Conservation (phyloP, 2,888 invertebrate genomes). For the Leptinotarsa juncta region DNA sequence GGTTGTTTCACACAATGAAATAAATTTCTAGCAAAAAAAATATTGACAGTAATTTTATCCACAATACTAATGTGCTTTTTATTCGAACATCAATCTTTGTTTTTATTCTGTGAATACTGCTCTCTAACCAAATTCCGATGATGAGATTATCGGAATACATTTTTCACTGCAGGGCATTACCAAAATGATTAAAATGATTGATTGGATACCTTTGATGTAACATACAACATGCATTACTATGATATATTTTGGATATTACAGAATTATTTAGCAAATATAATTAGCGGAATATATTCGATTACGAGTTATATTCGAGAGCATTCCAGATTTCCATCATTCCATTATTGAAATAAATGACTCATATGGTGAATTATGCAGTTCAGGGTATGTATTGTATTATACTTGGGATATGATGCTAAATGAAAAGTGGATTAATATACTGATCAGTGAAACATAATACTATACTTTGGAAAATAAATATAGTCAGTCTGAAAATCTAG, state of each 20-base stretch:
- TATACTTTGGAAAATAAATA: too few species aligned
- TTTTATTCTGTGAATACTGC: neutral
- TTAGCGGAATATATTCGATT: slow-evolving; percentile 12
- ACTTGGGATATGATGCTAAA: neutral
- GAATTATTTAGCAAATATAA: slow-evolving; percentile 1
- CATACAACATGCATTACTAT: neutral
- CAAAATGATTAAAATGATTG: slow-evolving; percentile 13
- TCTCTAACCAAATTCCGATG: neutral
- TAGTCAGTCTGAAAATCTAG: too few species aligned
- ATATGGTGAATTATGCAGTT: slow-evolving; percentile 4
- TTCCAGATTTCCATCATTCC: slow-evolving; percentile 10
- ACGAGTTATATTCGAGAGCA: slow-evolving; percentile 8
- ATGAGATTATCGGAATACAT: neutral
- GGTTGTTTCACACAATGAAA: too few species aligned
- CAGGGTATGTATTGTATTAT: neutral
- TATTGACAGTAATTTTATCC: too few species aligned
- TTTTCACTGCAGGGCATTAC: neutral
- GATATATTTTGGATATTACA: slow-evolving; percentile 1
- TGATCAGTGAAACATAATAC: too few species aligned
- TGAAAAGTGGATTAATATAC: neutral
- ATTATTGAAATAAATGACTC: neutral
- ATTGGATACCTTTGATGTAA: slow-evolving; percentile 10
- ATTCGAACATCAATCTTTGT: too few species aligned
- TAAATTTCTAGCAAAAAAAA: too few species aligned
- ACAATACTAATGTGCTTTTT: too few species aligned